These are phyloP conservation scores for Pseudonaja textilis DNA, from an alignment of 2,113 vertebrate genomes.

Conservation along the genomic window DNA sequence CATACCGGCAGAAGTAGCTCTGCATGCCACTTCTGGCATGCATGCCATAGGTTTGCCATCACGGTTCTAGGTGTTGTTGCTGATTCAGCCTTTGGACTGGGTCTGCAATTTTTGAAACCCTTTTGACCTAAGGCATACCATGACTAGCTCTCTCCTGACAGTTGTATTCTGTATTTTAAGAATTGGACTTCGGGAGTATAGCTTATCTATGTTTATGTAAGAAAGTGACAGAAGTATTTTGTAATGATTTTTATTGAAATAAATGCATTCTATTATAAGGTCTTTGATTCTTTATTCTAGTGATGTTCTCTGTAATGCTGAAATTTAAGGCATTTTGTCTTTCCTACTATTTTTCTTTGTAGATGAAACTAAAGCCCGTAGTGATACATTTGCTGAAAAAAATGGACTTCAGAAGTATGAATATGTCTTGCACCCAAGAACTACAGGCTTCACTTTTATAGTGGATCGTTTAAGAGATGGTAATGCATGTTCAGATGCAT, in stretches of 20 bases:
- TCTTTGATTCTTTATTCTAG: slow-evolving; percentile 28
- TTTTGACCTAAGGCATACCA: background rate
- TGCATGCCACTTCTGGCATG: no score
- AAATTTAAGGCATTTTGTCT: slow-evolving; percentile 31
- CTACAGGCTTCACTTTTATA: slow-evolving; percentile 95
- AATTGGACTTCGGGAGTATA: background rate
- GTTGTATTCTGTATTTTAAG: background rate
- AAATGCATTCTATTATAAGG: background rate
- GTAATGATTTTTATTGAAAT: background rate
- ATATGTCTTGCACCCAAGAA: slow-evolving; percentile 91
- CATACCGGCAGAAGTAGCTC: no score
- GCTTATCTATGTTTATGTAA: slow-evolving; percentile 4
- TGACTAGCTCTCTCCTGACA: background rate
- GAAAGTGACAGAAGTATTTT: slow-evolving; percentile 29
- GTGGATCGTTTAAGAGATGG: slow-evolving; percentile 88
- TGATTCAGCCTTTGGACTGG: background rate
- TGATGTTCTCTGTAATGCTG: background rate
- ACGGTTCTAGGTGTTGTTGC: no score
- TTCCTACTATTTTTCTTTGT: slow-evolving; percentile 49
- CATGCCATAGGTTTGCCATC: no score
- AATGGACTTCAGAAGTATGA: slow-evolving; percentile 85
- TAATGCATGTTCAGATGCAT: slow-evolving; percentile 57
- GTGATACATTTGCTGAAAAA: slow-evolving; percentile 85
- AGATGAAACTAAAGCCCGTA: slow-evolving; percentile 89
- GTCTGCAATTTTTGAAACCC: background rate